Percentiles rank a stretch among this genome's conserved stretches.
Evolutionary conservation across 2,113 vertebrate genomes (phyloP).

Genomic region (Chaetura pelagica): DNA sequence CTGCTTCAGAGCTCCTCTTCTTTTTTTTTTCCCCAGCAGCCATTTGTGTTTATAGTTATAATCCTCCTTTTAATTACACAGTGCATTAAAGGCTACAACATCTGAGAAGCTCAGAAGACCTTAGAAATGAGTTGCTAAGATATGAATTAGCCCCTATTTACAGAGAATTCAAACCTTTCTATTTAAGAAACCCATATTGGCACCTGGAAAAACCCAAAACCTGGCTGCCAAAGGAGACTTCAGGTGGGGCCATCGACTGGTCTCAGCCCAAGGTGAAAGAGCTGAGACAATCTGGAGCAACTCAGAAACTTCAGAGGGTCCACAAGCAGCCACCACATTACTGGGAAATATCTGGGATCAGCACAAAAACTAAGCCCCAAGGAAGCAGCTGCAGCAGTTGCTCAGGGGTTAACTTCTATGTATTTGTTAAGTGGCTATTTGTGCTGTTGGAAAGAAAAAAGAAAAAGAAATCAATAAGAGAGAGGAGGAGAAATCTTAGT

Average conservation of each 20-base stretch:
- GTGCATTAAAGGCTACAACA: not conserved
- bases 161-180: not conserved
- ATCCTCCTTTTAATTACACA: not conserved
- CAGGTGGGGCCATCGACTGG: not conserved
- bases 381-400: not conserved
- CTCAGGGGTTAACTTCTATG: not conserved
- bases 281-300: not conserved
- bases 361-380: not conserved
- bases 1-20: not conserved
- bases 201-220: not conserved
- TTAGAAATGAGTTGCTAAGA: not conserved
- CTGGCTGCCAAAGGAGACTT: not conserved
- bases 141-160: not conserved
- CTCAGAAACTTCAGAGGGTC: not conserved
- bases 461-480: constrained; percentile 17
- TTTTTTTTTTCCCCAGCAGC: too few relatives aligned
- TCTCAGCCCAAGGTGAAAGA: not conserved
- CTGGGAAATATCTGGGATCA: not conserved
- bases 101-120: not conserved
- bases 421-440: not conserved
- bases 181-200: not conserved
- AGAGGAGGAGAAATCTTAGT: constrained; percentile 26
- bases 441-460: not conserved
- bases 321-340: accelerated
- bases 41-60: not conserved